Evolutionary conservation across 2,888 invertebrate genomes (phyloP).

Genomic region (Watsonalla binaria): DNA sequence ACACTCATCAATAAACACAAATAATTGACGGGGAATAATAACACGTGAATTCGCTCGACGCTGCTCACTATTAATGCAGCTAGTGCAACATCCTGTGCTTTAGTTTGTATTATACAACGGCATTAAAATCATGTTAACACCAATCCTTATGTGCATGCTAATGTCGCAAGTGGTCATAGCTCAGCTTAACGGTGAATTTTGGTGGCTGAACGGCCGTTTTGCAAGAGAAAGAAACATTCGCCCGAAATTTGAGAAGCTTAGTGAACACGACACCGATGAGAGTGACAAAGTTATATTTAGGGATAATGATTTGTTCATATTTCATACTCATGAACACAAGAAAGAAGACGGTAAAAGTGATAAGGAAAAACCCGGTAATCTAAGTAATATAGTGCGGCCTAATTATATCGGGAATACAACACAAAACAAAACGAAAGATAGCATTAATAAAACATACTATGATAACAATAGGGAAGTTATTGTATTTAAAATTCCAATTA

Average conservation of each 20-base stretch:
- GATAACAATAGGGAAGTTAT: conserved; percentile 5
- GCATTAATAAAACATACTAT: not conserved
- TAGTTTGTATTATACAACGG: conserved; percentile 33
- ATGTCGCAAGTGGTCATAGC: conserved; percentile 31
- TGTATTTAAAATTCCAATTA: conserved; percentile 38
- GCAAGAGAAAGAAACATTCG: conserved; percentile 33
- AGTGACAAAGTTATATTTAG: conserved; percentile 52
- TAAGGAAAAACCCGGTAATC: not conserved
- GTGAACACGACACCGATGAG: conserved; percentile 57
- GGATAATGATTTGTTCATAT: conserved; percentile 28
- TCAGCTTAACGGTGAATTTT: conserved; percentile 64
- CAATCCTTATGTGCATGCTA: conserved; percentile 29
- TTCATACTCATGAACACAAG: conserved; percentile 6
- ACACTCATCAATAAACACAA: conserved; percentile 40
- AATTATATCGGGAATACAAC: not conserved
- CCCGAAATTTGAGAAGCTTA: conserved; percentile 49
- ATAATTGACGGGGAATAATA: conserved; percentile 56
- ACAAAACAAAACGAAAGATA: not conserved
- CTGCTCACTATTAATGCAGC: conserved; percentile 45
- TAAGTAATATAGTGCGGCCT: conserved; percentile 21
- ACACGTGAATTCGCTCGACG: conserved; percentile 43
- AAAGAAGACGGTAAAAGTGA: not conserved
- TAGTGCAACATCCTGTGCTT: conserved; percentile 58
- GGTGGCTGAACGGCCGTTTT: conserved; percentile 62
- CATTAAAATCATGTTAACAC: conserved; percentile 36